A percentile compares a stretch with the other conserved stretches of the same genome.
phyloP scores from a whole-genome alignment of 2,113 vertebrate genomes.

The Anthoscopus minutus region DNA sequence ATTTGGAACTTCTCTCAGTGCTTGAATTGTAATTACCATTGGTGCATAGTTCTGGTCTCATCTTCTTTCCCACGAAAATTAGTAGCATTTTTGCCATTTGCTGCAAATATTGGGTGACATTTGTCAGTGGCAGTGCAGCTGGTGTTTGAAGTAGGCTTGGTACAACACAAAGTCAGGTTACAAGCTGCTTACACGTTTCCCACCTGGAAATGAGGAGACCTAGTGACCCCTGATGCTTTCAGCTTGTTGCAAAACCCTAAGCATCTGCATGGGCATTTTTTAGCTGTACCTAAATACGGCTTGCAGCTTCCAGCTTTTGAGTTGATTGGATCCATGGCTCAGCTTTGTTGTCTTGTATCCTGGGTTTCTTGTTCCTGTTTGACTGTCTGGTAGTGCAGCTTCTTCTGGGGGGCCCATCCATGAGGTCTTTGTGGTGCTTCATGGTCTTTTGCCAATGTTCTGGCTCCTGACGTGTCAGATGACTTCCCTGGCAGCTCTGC shows the following conservation, averaged over 20 bases:
- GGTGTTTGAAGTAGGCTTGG: background rate
- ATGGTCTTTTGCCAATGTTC: background rate
- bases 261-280: background rate
- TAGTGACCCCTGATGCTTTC: background rate
- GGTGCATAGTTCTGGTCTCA: background rate
- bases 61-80: background rate
- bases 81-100: background rate
- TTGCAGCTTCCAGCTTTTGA: background rate
- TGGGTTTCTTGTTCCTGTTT: background rate
- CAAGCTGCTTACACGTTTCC: background rate
- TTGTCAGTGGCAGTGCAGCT: background rate
- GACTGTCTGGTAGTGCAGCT: background rate
- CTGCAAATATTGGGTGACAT: background rate
- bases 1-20: constrained; percentile 12
- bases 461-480: background rate
- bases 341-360: background rate
- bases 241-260: background rate
- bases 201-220: background rate
- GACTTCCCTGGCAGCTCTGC: background rate
- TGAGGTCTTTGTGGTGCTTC: background rate
- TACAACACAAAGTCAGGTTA: background rate
- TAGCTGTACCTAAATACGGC: background rate
- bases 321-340: background rate
- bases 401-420: too few species aligned
- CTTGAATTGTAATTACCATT: constrained; percentile 20